These are phyloP conservation scores for Diprion similis DNA, from an alignment of 1,140 invertebrate genomes.

Conservation along the genomic window DNA sequence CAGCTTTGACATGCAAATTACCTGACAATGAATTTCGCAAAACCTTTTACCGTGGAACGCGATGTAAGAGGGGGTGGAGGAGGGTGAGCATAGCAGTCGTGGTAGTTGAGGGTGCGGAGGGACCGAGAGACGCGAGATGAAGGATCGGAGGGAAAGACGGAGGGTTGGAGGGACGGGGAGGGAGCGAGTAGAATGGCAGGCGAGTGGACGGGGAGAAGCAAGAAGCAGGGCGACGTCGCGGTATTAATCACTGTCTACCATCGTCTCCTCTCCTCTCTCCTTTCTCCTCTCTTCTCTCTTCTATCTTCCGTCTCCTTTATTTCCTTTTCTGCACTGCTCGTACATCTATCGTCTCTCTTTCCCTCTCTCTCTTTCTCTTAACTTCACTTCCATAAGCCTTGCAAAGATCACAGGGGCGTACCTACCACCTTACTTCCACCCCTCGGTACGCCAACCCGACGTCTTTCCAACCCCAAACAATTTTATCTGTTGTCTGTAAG, in stretches of 20 bases:
- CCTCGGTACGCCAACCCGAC: too few relatives aligned
- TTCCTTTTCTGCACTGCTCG: not conserved
- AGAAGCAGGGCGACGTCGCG: constrained; percentile 44
- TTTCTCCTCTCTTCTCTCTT: constrained; percentile 25
- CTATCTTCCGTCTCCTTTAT: not conserved
- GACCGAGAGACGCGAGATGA: constrained; percentile 17
- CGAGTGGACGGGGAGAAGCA: constrained; percentile 4
- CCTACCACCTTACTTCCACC: constrained; percentile 1
- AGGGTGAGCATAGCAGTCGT: constrained; percentile 28
- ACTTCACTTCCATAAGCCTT: too few relatives aligned
- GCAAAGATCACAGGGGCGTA: not conserved
- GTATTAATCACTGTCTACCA: constrained; percentile 60
- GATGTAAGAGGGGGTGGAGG: constrained; percentile 24
- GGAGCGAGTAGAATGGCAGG: constrained; percentile 39
- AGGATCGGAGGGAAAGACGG: constrained; percentile 26
- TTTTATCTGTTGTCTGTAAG: too few relatives aligned
- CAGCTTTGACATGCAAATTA: constrained; percentile 61
- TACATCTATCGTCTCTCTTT: constrained; percentile 10
- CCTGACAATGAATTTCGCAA: constrained; percentile 62
- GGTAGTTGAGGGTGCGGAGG: not conserved
- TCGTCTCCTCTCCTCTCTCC: constrained; percentile 27
- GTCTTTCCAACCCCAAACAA: not conserved
- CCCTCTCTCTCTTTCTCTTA: not conserved
- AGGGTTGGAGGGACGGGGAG: constrained; percentile 9
- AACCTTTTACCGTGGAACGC: constrained; percentile 58